Base-by-base conservation (phyloP, 2,888 invertebrate species). In the Bombylius major region DNA sequence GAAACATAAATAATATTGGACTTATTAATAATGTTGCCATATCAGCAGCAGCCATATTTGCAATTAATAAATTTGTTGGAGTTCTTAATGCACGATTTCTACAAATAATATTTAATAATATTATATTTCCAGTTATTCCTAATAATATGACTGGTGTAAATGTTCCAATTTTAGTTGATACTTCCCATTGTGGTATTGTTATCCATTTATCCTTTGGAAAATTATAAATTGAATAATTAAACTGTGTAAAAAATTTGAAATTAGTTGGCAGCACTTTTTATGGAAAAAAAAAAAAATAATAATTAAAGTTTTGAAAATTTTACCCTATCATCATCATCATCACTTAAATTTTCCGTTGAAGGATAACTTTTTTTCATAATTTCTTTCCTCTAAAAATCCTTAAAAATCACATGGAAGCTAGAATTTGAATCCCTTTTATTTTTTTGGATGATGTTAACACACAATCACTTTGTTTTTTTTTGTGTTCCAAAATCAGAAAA, bases 1-100 rank as follows among this genome's bases (percentile, higher is more conserved):
- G 77, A 13, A 83, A 78, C 60, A 91, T 75, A 72, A 87, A 84
- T 64, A 90, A 82, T 80, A 84, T 84, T 0, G 90, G 87, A 54
- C 87, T 86, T 11, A 87, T 73, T 1, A 86, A 59, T 5, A 87
- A 69, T 0, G 83, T 82, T 2, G 82, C 65, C 23, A 86, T 71
- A 69, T 89, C 89, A 0, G 85, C 83, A 0, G 82, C 65, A 0
- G 88, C 87, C 81, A 89, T 80, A 64, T 88, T 89, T 47, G 81
- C 83, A 34, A 89, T 81, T 51, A 89, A 75, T 44, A 83, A 75
- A 70, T 89, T 88, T 13, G 86, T 85, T 0, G 86, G 81, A 1
- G 82, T 82, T 67, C 82, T 79, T 9, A 89, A 70, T 65, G 82
- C 77, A 47, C 78, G 79, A 67, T 83, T 82, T 59, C 76, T 78